Conservation (phyloP, 1,140 invertebrate species). For the Saccostrea glomerata region DNA sequence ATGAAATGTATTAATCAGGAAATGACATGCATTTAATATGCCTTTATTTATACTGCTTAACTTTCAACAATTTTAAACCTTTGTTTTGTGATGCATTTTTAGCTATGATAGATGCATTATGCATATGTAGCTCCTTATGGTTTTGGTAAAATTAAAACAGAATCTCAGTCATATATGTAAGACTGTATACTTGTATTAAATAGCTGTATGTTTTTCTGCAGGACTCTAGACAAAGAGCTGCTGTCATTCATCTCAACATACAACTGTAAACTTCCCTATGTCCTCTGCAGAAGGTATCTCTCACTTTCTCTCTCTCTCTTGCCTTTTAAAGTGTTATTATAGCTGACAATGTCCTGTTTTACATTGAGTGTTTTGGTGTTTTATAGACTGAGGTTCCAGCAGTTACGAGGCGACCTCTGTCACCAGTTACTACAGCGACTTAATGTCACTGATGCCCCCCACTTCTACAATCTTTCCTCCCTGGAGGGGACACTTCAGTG, state of each 20-base stretch:
- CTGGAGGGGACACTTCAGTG: constrained; percentile 75
- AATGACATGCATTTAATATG: neutral
- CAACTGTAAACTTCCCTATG: constrained; percentile 70
- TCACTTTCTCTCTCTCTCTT: neutral
- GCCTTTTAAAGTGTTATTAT: too few relatives aligned
- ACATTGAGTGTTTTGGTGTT: neutral
- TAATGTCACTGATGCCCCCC: constrained; percentile 76
- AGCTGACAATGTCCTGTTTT: neutral
- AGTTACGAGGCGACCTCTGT: constrained; percentile 70
- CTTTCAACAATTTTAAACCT: too few relatives aligned
- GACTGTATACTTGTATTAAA: neutral
- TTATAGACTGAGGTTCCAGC: constrained; percentile 67
- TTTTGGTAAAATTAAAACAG: too few relatives aligned
- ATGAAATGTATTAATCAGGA: neutral
- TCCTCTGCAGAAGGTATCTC: constrained; percentile 65
- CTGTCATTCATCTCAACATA: constrained; percentile 68
- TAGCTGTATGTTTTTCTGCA: constrained; percentile 54
- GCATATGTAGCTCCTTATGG: too few relatives aligned
- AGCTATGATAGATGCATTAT: too few relatives aligned
- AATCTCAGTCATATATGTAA: too few relatives aligned
- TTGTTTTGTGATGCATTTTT: too few relatives aligned
- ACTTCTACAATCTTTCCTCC: constrained; percentile 78
- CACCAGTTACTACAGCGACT: constrained; percentile 68
- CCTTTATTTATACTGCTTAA: too few relatives aligned
- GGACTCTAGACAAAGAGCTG: constrained; percentile 69